Evolutionary conservation across 2,797 vertebrate species (phyloP).

Genomic region (Thaleichthys pacificus): DNA sequence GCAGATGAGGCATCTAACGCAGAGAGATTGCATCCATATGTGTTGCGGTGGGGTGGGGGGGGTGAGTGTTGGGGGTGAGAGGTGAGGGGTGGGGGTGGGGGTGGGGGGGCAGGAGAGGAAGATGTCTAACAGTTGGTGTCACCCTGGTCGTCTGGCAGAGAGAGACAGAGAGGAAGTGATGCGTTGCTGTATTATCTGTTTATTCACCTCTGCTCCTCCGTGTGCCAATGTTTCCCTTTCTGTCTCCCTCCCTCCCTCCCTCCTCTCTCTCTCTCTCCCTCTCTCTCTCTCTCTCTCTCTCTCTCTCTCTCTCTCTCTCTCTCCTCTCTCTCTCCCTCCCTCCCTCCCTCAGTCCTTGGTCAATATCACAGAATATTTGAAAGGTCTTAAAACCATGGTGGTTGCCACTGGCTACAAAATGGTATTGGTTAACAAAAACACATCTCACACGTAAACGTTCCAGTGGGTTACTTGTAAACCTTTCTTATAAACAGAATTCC

Average conservation of each 20-base stretch:
- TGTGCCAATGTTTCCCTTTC: not conserved
- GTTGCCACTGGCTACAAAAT: conserved; percentile 46
- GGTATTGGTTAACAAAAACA: conserved; percentile 43
- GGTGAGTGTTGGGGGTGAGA: conserved; percentile 29
- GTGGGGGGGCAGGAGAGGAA: too few species aligned
- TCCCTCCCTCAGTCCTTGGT: conserved; percentile 19
- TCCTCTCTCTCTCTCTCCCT: not conserved
- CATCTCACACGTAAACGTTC: conserved; percentile 59
- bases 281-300: not conserved
- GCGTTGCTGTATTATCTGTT: conserved; percentile 23
- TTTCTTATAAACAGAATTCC: conserved; percentile 64
- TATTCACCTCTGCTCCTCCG: conserved; percentile 31
- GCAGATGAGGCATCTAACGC: conserved; percentile 56
- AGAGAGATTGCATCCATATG: conserved; percentile 63
- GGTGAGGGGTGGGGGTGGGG: not conserved
- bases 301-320: not conserved
- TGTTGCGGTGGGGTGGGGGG: conserved; percentile 37
- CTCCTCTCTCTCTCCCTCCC: not conserved
- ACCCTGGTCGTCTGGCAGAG: too few species aligned
- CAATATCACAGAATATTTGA: conserved; percentile 41
- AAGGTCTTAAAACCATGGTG: conserved; percentile 36
- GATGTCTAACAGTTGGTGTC: not conserved
- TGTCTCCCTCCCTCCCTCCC: not conserved
- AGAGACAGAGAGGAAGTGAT: not conserved
- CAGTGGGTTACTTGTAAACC: conserved; percentile 61